Conservation (phyloP, 1,140 invertebrate genomes). For the Polypedilum vanderplanki region DNA sequence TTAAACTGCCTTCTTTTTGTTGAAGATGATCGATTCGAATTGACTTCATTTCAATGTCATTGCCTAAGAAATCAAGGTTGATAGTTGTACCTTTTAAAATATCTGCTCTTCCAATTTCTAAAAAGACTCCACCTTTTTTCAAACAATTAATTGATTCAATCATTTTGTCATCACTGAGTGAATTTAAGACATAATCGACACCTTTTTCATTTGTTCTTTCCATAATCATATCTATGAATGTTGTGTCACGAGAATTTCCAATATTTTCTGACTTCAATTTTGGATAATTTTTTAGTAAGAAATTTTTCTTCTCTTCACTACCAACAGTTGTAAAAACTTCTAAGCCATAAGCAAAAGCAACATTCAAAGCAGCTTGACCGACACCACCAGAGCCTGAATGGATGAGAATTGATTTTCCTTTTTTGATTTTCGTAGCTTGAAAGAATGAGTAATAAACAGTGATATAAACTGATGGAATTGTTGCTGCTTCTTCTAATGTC, state of each 20-base stretch:
- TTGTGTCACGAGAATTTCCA: constrained; percentile 50
- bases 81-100: constrained; percentile 45
- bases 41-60: constrained; percentile 64
- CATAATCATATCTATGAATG: constrained; percentile 50
- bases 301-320: constrained; percentile 65
- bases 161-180: constrained; percentile 54
- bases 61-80: constrained; percentile 56
- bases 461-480: constrained; percentile 77
- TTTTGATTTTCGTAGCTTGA: constrained; percentile 53
- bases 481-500: constrained; percentile 79
- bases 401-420: constrained; percentile 68
- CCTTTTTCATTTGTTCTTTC: constrained; percentile 48
- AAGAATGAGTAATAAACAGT: constrained; percentile 78
- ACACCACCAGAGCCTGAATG: constrained; percentile 83
- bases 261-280: constrained; percentile 50
- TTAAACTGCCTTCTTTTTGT: constrained; percentile 35
- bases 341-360: constrained; percentile 64
- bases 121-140: constrained; percentile 46
- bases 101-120: constrained; percentile 57
- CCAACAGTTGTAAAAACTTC: constrained; percentile 69
- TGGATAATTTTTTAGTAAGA: constrained; percentile 67
- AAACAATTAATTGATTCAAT: constrained; percentile 57
- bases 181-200: constrained; percentile 56
- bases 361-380: constrained; percentile 76
- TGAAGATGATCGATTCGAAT: constrained; percentile 56